Conservation (phyloP, 2,113 vertebrate species). For the Gambusia affinis region DNA sequence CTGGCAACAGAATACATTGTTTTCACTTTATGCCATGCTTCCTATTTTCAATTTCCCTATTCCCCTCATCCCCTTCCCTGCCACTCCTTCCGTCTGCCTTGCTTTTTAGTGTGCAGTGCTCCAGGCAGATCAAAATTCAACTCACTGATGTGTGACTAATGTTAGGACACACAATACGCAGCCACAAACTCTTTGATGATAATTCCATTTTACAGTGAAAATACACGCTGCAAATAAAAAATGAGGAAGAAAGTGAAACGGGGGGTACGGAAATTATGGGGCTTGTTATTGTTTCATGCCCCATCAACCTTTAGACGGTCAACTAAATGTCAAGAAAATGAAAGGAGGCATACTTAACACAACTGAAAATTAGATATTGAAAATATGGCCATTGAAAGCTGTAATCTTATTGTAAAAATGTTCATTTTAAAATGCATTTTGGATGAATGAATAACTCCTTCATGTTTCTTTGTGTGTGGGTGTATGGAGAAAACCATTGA, state of each 20-base stretch:
- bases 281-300: conserved; percentile 72
- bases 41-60: conserved; percentile 60
- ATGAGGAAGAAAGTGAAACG: conserved; percentile 28
- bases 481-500: conserved; percentile 14
- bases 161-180: conserved; percentile 73
- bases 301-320: conserved; percentile 66
- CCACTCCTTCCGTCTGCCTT: conserved; percentile 51
- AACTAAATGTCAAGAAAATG: conserved; percentile 63
- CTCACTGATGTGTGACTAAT: conserved; percentile 77
- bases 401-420: conserved; percentile 31
- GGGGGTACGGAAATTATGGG: conserved; percentile 43
- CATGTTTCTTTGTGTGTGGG: not conserved
- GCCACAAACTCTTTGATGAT: conserved; percentile 77
- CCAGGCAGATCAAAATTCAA: conserved; percentile 74
- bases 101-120: conserved; percentile 66
- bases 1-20: conserved; percentile 64
- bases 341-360: conserved; percentile 51
- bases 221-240: conserved; percentile 61
- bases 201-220: conserved; percentile 77
- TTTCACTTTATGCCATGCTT: conserved; percentile 69
- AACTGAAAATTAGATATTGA: conserved; percentile 66
- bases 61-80: conserved; percentile 25
- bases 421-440: conserved; percentile 7
- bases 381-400: conserved; percentile 50
- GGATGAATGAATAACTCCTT: not conserved